phyloP scores from a whole-genome alignment of 1,140 invertebrate species.

The Nomia melanderi region DNA sequence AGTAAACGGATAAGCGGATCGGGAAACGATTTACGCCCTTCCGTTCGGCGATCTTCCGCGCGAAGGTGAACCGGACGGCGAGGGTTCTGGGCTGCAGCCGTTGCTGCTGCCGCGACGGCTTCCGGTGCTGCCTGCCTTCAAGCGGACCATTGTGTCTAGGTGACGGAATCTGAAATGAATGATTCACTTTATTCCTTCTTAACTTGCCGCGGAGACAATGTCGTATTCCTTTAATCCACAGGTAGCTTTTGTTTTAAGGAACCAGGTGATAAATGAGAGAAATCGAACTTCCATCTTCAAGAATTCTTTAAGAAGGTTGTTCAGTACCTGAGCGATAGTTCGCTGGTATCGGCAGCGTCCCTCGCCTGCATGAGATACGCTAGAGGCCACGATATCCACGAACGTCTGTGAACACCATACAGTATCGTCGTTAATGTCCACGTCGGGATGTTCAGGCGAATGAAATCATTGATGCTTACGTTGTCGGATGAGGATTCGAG shows the following conservation, averaged over 20 bases:
- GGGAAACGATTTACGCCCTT: slow-evolving; percentile 64
- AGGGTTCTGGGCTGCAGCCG: slow-evolving; percentile 79
- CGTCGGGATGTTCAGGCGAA: background rate
- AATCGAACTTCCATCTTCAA: too few relatives aligned
- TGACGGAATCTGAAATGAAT: slow-evolving; percentile 86
- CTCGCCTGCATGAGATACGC: slow-evolving; percentile 92
- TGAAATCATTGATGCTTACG: slow-evolving; percentile 44
- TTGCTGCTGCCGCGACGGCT: slow-evolving; percentile 78
- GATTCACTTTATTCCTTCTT: background rate
- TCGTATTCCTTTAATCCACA: too few relatives aligned
- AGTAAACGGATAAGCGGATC: background rate
- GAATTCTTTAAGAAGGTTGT: background rate
- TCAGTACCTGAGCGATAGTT: slow-evolving; percentile 89
- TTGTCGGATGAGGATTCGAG: slow-evolving; percentile 55
- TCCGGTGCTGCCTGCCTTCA: slow-evolving; percentile 82
- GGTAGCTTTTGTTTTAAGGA: too few relatives aligned
- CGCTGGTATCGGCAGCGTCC: slow-evolving; percentile 85
- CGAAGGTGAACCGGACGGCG: slow-evolving; percentile 84
- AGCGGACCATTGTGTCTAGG: slow-evolving; percentile 88
- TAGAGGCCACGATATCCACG: slow-evolving; percentile 95
- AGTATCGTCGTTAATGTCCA: too few relatives aligned
- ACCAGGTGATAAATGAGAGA: too few relatives aligned
- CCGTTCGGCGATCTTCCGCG: slow-evolving; percentile 76
- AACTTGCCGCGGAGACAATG: too few relatives aligned
- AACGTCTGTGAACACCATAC: slow-evolving; percentile 79